Evolutionary conservation across 2,113 vertebrate genomes (phyloP).

Genomic region (Dicaeum eximium): DNA sequence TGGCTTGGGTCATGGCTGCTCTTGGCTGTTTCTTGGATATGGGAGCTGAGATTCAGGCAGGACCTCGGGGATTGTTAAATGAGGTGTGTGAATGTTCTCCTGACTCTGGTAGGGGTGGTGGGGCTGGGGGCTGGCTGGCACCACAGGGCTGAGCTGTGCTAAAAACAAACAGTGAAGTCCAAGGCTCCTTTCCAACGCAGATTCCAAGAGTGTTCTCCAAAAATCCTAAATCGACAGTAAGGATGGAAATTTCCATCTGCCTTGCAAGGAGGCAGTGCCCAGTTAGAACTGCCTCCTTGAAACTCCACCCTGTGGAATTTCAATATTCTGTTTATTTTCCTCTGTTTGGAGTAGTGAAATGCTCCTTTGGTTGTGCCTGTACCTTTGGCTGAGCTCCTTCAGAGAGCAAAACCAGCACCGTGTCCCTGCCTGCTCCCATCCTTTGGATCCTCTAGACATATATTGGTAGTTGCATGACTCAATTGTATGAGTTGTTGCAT

Average conservation of each 20-base stretch:
- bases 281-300: background rate
- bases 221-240: background rate
- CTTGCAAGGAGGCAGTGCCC: background rate
- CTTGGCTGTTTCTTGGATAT: background rate
- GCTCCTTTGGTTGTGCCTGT: background rate
- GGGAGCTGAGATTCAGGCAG: background rate
- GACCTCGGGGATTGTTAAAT: rapidly evolving
- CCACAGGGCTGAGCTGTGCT: background rate
- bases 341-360: background rate
- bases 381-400: background rate
- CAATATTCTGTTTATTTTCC: background rate
- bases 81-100: background rate
- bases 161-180: background rate
- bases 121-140: background rate
- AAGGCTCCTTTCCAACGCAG: background rate
- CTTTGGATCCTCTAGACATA: background rate
- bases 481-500: constrained; percentile 73
- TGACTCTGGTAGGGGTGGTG: background rate
- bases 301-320: background rate
- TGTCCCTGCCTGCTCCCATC: constrained; percentile 14
- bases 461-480: constrained; percentile 23
- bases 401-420: rapidly evolving
- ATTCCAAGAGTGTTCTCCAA: rapidly evolving
- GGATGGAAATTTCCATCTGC: background rate
- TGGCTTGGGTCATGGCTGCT: rapidly evolving